A percentile compares a stretch with the other conserved stretches of the same genome.
Conservation (phyloP, 2,113 vertebrate genomes). For the Daphoenositta chrysoptera region DNA sequence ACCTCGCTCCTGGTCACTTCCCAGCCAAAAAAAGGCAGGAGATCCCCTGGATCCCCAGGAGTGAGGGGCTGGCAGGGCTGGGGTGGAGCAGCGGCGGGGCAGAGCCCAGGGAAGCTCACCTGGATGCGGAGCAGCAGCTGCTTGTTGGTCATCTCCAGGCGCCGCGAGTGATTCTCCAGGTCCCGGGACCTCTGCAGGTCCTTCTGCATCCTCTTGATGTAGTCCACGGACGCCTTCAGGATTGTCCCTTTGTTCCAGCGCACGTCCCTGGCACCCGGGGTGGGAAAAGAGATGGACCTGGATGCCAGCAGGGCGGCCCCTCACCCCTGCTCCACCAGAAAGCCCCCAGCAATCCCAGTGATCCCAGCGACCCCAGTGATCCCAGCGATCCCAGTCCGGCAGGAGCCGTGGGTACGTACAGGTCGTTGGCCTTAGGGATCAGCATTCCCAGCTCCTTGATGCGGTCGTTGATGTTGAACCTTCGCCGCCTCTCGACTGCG, state of each 20-base stretch:
- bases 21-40: background rate
- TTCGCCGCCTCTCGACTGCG: conserved; percentile 87
- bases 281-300: background rate
- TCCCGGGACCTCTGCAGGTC: conserved; percentile 90
- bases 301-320: rapidly evolving
- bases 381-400: background rate
- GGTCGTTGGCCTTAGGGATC: conserved; percentile 95
- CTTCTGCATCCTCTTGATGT: conserved; percentile 98
- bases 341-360: background rate
- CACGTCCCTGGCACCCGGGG: conserved; percentile 78
- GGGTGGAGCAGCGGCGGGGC: background rate
- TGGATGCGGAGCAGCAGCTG: conserved; percentile 94
- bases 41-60: background rate
- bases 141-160: conserved; percentile 94
- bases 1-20: background rate
- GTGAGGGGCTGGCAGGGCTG: background rate
- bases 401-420: conserved; percentile 74
- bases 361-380: background rate
- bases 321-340: background rate
- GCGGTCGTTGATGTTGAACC: conserved; percentile 98
- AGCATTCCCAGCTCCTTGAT: conserved; percentile 97
- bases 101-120: conserved; percentile 53
- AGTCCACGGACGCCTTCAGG: conserved; percentile 93
- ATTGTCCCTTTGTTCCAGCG: conserved; percentile 99
- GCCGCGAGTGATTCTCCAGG: conserved; percentile 91